Evolutionary conservation across 92 coral and sea anemone genomes (phyloP).

Genomic region (Porites rus): DNA sequence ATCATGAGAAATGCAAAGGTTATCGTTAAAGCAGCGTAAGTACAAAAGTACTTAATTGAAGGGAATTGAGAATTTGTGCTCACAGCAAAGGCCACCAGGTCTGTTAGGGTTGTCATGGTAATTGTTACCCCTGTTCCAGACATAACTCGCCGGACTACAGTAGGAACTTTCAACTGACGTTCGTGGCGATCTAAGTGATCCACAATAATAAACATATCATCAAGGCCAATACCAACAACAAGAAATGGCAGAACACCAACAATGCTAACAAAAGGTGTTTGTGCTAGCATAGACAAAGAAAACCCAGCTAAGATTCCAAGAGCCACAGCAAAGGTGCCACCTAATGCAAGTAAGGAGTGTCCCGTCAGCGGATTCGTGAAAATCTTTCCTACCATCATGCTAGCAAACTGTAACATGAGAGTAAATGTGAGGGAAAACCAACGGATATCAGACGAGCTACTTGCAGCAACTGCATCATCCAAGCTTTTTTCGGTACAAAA

Average conservation of each 20-base stretch:
- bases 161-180: slow-evolving; percentile 49
- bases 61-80: slow-evolving; percentile 76
- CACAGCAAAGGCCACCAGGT: slow-evolving; percentile 85
- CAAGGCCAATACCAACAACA: slow-evolving; percentile 82
- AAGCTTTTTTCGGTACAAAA: slow-evolving; percentile 51
- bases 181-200: slow-evolving; percentile 74
- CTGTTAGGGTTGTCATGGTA: slow-evolving; percentile 86
- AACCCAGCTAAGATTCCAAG: slow-evolving; percentile 79
- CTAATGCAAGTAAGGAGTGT: slow-evolving; percentile 67
- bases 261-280: slow-evolving; percentile 70
- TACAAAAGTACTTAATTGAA: slow-evolving; percentile 60
- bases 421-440: slow-evolving; percentile 76
- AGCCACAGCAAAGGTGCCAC: slow-evolving; percentile 71
- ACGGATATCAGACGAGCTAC: slow-evolving; percentile 47
- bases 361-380: slow-evolving; percentile 78
- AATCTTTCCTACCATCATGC: slow-evolving; percentile 68
- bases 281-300: slow-evolving; percentile 59
- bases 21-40: slow-evolving; percentile 61
- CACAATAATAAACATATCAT: slow-evolving; percentile 84
- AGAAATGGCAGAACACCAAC: slow-evolving; percentile 88
- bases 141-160: slow-evolving; percentile 73
- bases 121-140: slow-evolving; percentile 79
- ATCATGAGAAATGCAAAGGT: slow-evolving; percentile 58
- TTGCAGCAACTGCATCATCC: slow-evolving; percentile 47
- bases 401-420: slow-evolving; percentile 74